Evolutionary conservation across 1,140 invertebrate genomes (phyloP).

Genomic region (Homalodisca vitripennis): DNA sequence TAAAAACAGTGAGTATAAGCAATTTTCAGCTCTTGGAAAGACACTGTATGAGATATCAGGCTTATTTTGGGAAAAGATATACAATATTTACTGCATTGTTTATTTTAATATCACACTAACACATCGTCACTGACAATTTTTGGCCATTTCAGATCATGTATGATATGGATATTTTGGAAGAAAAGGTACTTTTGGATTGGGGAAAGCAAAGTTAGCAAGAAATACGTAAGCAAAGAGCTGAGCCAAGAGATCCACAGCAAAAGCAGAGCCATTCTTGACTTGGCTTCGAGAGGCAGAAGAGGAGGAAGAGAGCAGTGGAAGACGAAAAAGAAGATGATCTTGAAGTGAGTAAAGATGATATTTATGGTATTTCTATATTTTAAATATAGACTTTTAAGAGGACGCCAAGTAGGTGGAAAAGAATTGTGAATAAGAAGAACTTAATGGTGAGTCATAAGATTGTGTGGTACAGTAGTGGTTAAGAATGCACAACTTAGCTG

Average conservation of each 20-base stretch:
- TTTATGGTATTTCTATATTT: too few relatives aligned
- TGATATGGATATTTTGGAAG: constrained; percentile 92
- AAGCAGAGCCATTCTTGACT: constrained; percentile 87
- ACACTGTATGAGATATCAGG: too few relatives aligned
- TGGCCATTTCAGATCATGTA: constrained; percentile 92
- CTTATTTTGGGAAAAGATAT: too few relatives aligned
- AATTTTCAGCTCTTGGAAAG: too few relatives aligned
- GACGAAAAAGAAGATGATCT: constrained; percentile 68
- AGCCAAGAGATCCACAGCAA: constrained; percentile 90
- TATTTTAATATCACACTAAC: too few relatives aligned
- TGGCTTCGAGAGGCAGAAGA: constrained; percentile 98
- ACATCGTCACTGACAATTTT: too few relatives aligned
- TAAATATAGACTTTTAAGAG: too few relatives aligned
- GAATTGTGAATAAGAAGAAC: not conserved
- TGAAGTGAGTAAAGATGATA: too few relatives aligned
- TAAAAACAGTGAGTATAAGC: too few relatives aligned
- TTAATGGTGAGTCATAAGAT: not conserved
- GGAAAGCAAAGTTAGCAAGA: constrained; percentile 89
- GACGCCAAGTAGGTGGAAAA: not conserved
- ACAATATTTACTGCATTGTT: too few relatives aligned
- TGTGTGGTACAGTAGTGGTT: too few relatives aligned
- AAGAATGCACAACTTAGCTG: too few relatives aligned
- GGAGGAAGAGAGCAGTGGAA: constrained; percentile 73
- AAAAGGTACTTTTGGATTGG: constrained; percentile 94
- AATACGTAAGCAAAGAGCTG: constrained; percentile 90